Percentiles rank a stretch among this genome's conserved stretches.
phyloP scores from a whole-genome alignment of 92 coral and sea anemone genomes.

The Isaurus tuberculatus region DNA sequence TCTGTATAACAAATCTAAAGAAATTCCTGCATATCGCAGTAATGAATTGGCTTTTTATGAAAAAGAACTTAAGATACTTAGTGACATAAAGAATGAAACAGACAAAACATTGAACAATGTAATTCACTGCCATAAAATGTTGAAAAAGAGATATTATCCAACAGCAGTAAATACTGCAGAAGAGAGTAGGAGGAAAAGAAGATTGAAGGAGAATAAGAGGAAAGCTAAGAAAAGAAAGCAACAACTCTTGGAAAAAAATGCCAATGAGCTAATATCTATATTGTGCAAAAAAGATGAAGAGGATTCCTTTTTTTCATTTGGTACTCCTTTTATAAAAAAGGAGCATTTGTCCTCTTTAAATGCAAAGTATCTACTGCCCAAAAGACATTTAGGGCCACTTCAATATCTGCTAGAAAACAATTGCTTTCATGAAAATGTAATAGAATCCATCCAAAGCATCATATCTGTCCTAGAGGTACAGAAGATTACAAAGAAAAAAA shows the following conservation, averaged over 20 bases:
- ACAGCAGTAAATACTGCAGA: constrained; percentile 30
- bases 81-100: constrained; percentile 36
- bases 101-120: constrained; percentile 40
- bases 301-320: constrained; percentile 16
- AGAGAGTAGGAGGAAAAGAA: constrained; percentile 44
- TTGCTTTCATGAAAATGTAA: constrained; percentile 52
- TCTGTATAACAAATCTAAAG: constrained; percentile 3
- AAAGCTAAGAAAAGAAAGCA: constrained; percentile 43
- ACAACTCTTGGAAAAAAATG: constrained; percentile 43
- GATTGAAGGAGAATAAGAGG: constrained; percentile 48
- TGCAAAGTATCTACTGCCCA: constrained; percentile 38
- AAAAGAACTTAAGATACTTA: constrained; percentile 33
- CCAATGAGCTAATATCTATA: constrained; percentile 39
- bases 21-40: constrained; percentile 41
- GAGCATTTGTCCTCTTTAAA: constrained; percentile 32
- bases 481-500: constrained; percentile 38
- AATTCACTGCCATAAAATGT: constrained; percentile 43
- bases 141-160: constrained; percentile 37
- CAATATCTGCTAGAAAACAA: constrained; percentile 45
- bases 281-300: constrained; percentile 31
- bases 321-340: constrained; percentile 26
- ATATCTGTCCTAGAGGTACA: constrained; percentile 40
- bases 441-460: constrained; percentile 33
- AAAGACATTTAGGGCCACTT: constrained; percentile 30
- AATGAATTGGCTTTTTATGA: constrained; percentile 43